Base-by-base conservation (phyloP, 2,888 invertebrate genomes). In the Catocala sponsa region DNA sequence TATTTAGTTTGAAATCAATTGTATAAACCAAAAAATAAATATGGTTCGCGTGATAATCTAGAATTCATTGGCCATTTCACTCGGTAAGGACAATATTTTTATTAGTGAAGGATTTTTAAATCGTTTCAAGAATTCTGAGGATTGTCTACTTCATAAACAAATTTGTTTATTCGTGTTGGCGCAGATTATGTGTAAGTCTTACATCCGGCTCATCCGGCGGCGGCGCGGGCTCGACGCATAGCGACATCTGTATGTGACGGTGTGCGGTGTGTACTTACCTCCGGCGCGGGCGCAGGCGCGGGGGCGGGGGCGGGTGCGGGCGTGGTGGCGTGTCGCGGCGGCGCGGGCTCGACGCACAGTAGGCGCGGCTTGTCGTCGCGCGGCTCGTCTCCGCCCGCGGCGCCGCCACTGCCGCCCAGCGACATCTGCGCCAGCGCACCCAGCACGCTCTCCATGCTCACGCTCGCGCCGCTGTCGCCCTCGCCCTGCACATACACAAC, bases 381-480 rank as follows among this genome's bases (percentile, higher is more conserved):
- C 79, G 74, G 87, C 88, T 68, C 88, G 79, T 83, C 89, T 68
- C 86, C 88, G 57, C 84, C 83, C 63, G 81, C 87, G 33, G 76
- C 59, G 11, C 78, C 65, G 12, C 81, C 68, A 67, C 88, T 87
- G 56, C 88, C 92, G n/a, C 91, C 90, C 42, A 93, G 74, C 0
- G 88, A 88, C 91, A 94, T 91, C 77, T 88, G 79, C 12, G 88
- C 76, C 5, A 94, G 86, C 46, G 92, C 89, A 0, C 72, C 44
- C 50, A 94, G 74, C 25, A 94, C 91, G 71, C 88, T 83, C 56
- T 92, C 92, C 85, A 93, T 89, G 82, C 68, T 90, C 1, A 79
- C 58, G 0, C 64, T 57, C 0, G 73, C 15, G 0, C 72, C 70
- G 44, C 76, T 80, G 83, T 93, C 94, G 70, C 94, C 94, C 63